Base-by-base conservation (phyloP, 2,113 vertebrate species). In the Macroglossus sobrinus region DNA sequence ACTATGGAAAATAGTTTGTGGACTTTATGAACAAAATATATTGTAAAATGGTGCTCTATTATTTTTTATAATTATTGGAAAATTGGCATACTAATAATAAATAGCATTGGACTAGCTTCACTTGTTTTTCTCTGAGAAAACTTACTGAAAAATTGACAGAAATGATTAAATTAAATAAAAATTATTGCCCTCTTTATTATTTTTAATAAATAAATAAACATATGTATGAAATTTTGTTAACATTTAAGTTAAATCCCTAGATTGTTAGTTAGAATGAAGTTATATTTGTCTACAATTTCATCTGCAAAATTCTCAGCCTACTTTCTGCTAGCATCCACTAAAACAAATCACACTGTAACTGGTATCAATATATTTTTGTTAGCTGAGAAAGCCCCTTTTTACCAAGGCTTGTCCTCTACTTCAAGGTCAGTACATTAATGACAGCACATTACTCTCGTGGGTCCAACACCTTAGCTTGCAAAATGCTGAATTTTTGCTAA, bases 301-400 rank as follows among this genome's bases (percentile, higher is more conserved):
- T 94, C 75, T 79, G 24, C 61, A 21, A 87, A 90, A 63, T 33
- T 18, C 85, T 0, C 1, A 61, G 18, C n/a, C 57, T 47, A 64
- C 45, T 47, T 91, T 97, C 43, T 24, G 75, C 33, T 53, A 16
- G 11, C 91, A 59, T 88, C 18, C 89, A 38, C 61, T 95, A 88
- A 91, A 97, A 89, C 93, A 96, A 96, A 96, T 97, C 55, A 94
- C 28, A 30, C 24, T 94, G 88, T 89, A 97, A 96, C 75, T 87
- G 84, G 22, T 96, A 76, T 96, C 92, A 93, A 38, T 16, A 0
- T 91, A 88, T 12, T 68, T 64, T 47, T 96, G 26, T 95, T 97
- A 91, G 5, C n/a, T 22, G 74, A 12, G 47, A 89, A 24, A 84
- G 75, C 24, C n/a, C 40, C 15, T 24, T 84, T 63, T 64, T 68